Conservation (phyloP, 2,113 vertebrate species). For the Sinocyclocheilus anshuiensis region DNA sequence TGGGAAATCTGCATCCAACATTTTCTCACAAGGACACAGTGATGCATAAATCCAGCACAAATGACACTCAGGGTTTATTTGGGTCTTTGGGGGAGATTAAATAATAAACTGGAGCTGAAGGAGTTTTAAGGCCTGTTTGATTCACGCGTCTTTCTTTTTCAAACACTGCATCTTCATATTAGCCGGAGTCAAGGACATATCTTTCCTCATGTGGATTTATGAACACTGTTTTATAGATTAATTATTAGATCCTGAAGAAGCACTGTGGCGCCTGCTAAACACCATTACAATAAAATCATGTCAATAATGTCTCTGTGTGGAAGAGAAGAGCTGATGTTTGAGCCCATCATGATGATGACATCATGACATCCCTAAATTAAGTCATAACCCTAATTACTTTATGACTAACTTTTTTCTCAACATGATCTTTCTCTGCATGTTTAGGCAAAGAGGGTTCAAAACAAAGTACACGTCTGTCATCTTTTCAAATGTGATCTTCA, state of each 20-base stretch:
- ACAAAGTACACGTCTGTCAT: neutral
- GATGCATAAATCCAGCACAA: constrained; percentile 46
- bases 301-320: neutral
- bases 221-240: neutral
- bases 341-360: neutral
- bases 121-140: neutral
- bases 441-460: neutral
- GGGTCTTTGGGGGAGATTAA: constrained; percentile 3
- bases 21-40: constrained; percentile 58
- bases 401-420: neutral
- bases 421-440: neutral
- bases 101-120: neutral
- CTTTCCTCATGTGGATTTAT: neutral
- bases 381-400: neutral
- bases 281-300: neutral
- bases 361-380: neutral
- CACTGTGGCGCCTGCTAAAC: neutral
- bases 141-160: neutral
- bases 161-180: neutral
- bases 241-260: neutral
- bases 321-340: neutral
- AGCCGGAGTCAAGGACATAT: neutral
- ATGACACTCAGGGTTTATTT: constrained; percentile 50
- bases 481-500: neutral
- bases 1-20: constrained; percentile 52